Evolutionary conservation across 2,888 invertebrate genomes (phyloP).

Genomic region (Meghimatium bilineatum): DNA sequence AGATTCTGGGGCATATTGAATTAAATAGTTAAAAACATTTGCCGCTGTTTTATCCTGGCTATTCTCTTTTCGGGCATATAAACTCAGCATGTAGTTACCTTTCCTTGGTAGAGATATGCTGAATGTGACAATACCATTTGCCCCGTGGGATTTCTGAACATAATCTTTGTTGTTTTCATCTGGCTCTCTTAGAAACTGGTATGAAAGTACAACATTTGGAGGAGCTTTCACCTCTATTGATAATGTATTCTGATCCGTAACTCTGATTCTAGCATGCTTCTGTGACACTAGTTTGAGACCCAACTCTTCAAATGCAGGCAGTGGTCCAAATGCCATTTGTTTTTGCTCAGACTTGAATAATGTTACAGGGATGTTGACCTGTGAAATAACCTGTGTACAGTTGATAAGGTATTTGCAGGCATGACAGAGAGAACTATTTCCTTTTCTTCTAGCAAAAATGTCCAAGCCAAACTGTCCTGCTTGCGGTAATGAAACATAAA

Average conservation of each 20-base stretch:
- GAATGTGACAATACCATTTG: slow-evolving; percentile 58
- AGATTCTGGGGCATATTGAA: slow-evolving; percentile 57
- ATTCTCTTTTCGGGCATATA: slow-evolving; percentile 71
- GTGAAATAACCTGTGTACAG: slow-evolving; percentile 70
- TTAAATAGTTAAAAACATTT: slow-evolving; percentile 74
- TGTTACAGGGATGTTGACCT: slow-evolving; percentile 68
- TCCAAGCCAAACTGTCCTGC: slow-evolving; percentile 97
- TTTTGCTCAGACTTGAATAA: slow-evolving; percentile 57
- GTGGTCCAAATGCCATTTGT: slow-evolving; percentile 70
- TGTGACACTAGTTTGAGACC: slow-evolving; percentile 71
- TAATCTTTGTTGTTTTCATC: slow-evolving; percentile 74
- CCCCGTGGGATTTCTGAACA: slow-evolving; percentile 63
- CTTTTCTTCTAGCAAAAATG: slow-evolving; percentile 93
- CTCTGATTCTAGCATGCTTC: slow-evolving; percentile 71
- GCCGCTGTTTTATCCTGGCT: slow-evolving; percentile 65
- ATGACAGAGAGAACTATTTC: slow-evolving; percentile 85
- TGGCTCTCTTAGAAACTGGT: slow-evolving; percentile 73
- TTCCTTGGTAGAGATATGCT: slow-evolving; percentile 64
- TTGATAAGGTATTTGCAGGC: slow-evolving; percentile 99
- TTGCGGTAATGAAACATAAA: slow-evolving; percentile 83
- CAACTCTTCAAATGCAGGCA: slow-evolving; percentile 66
- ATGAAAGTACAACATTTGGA: slow-evolving; percentile 66
- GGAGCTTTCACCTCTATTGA: slow-evolving; percentile 69
- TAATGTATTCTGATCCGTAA: slow-evolving; percentile 54
- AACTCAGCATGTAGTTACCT: slow-evolving; percentile 74